Evolutionary conservation across 2,888 invertebrate species (phyloP).

Genomic region (Punctoribates punctum): DNA sequence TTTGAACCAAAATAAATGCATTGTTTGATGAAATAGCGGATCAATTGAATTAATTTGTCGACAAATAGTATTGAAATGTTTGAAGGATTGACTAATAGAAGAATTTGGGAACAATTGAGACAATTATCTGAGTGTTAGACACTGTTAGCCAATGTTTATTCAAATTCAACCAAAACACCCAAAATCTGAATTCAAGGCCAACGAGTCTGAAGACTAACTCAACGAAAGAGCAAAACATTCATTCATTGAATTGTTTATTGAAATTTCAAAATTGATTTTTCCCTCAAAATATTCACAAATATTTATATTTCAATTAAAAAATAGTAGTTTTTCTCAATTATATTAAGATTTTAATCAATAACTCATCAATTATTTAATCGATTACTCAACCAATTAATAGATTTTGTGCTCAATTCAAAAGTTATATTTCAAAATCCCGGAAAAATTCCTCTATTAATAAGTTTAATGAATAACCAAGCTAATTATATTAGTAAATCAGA

Average conservation of each 20-base stretch:
- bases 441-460: no score
- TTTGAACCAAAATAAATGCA: conserved; percentile 13
- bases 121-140: background rate
- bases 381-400: no score
- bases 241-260: conserved; percentile 21
- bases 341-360: no score
- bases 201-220: conserved; percentile 33
- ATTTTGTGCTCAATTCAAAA: no score
- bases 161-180: conserved; percentile 5
- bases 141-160: background rate
- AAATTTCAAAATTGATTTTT: conserved; percentile 1
- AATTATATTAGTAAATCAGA: no score
- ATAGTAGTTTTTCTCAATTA: no score
- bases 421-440: no score
- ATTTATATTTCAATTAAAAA: no score
- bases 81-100: background rate
- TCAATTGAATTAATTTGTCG: background rate
- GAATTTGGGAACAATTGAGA: background rate
- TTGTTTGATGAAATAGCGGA: background rate
- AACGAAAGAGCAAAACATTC: conserved; percentile 16
- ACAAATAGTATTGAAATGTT: background rate
- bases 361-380: no score
- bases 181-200: conserved; percentile 31
- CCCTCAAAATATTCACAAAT: no score
- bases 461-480: no score